Evolutionary conservation across 2,797 vertebrate genomes (phyloP).

Genomic region (Pseudomugil tenellus): DNA sequence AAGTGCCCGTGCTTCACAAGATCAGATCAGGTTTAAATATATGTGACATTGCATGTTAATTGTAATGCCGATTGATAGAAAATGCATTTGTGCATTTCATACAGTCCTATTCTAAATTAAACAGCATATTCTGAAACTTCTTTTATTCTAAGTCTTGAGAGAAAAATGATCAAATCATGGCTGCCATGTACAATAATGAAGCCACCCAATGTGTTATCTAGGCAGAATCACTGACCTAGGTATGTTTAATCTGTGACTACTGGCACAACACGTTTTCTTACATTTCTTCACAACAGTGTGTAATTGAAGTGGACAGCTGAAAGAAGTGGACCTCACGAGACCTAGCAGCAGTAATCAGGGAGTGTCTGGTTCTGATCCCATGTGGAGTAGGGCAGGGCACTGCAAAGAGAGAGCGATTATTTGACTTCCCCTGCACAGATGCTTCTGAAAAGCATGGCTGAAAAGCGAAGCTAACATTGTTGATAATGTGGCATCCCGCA

Average conservation of each 20-base stretch:
- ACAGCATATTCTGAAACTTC: not conserved
- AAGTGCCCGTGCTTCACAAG: not conserved
- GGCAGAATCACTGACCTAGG: conserved; percentile 11
- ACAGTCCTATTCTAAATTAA: too few relatives aligned
- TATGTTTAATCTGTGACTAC: conserved; percentile 35
- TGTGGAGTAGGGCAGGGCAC: conserved; percentile 41
- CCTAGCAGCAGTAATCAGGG: conserved; percentile 58
- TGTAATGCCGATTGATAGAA: not conserved
- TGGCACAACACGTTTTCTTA: conserved; percentile 29
- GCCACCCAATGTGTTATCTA: not conserved
- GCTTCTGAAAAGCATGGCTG: conserved; percentile 44
- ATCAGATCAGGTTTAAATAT: not conserved
- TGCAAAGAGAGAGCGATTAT: conserved; percentile 55
- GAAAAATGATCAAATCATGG: not conserved
- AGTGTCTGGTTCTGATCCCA: conserved; percentile 62
- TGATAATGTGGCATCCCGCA: conserved; percentile 35
- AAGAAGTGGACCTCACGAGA: conserved; percentile 53
- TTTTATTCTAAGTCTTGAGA: not conserved
- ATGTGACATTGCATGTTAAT: too few relatives aligned
- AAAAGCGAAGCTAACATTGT: conserved; percentile 27
- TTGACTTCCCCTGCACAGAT: conserved; percentile 31
- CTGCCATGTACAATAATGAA: not conserved
- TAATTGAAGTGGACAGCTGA: conserved; percentile 58
- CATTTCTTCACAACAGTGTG: conserved; percentile 30
- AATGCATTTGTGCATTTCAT: too few relatives aligned